These are phyloP conservation scores for Sebastes wilsoni DNA, from an alignment of 2,797 vertebrate genomes.

Conservation along the genomic window DNA sequence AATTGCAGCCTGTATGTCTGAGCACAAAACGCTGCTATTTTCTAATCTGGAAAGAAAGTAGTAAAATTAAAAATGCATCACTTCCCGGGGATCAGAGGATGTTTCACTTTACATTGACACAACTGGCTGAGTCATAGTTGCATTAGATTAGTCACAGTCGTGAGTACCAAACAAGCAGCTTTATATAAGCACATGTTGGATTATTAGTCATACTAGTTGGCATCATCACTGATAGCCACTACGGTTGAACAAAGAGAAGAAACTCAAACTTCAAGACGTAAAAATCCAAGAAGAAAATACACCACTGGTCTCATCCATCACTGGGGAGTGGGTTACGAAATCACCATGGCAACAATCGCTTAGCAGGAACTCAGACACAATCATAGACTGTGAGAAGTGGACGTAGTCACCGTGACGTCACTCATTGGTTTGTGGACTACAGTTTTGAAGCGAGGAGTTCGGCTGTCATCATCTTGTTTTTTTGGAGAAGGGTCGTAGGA, in stretches of 20 bases:
- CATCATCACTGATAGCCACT: neutral
- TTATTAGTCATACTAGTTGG: neutral
- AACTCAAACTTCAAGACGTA: neutral
- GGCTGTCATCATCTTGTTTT: too few species aligned
- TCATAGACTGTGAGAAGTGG: too few species aligned
- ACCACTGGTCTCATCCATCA: neutral
- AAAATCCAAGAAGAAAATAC: neutral
- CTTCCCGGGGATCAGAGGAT: neutral
- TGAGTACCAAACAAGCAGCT: neutral
- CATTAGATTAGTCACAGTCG: neutral
- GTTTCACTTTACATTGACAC: neutral
- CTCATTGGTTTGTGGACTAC: too few species aligned
- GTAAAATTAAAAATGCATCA: neutral
- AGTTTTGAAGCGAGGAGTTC: too few species aligned
- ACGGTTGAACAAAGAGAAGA: neutral
- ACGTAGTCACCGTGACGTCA: too few species aligned
- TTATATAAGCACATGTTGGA: neutral
- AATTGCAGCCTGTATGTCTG: neutral
- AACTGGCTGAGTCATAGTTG: neutral
- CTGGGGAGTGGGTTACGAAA: neutral
- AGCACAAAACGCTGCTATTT: neutral
- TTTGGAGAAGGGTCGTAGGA: too few species aligned
- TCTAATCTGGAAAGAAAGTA: neutral
- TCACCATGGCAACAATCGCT: neutral
- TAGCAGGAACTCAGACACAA: too few species aligned